phyloP scores from a whole-genome alignment of 2,113 vertebrate species.

The Seriola quinqueradiata region DNA sequence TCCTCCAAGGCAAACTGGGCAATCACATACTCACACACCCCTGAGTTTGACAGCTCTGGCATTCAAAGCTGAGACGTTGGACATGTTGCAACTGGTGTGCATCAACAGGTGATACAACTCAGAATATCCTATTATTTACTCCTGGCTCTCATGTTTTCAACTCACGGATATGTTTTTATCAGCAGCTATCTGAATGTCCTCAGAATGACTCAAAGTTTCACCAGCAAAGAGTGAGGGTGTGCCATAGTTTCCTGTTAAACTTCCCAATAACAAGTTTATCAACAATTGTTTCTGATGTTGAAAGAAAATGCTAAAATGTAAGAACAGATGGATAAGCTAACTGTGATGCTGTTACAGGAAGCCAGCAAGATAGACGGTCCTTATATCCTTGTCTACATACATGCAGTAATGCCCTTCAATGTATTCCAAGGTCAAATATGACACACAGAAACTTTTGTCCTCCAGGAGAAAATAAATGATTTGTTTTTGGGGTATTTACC shows the following conservation, averaged over 20 bases:
- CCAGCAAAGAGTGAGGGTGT: not conserved
- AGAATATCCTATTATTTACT: not conserved
- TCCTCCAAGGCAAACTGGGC: not conserved
- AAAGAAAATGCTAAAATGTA: not conserved
- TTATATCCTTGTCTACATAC: not conserved
- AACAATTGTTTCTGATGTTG: not conserved
- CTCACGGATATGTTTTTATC: not conserved
- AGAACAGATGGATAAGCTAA: not conserved
- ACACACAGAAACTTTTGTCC: not conserved
- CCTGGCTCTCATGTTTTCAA: not conserved
- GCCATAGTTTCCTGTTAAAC: not conserved
- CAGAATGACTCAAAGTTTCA: conserved; percentile 7
- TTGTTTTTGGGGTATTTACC: not conserved
- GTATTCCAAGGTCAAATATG: too few relatives aligned
- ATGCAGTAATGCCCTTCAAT: not conserved
- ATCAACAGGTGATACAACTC: conserved; percentile 25
- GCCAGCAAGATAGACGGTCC: not conserved
- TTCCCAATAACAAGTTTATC: not conserved
- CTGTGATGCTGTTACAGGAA: not conserved
- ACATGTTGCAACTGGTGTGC: conserved; percentile 54
- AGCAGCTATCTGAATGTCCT: not conserved
- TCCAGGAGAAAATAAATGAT: not conserved
- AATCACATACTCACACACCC: conserved; percentile 7
- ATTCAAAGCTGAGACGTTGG: conserved; percentile 30
- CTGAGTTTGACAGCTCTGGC: conserved; percentile 29